phyloP scores from a whole-genome alignment of 2,888 invertebrate genomes.

The Geophilus truncorum region DNA sequence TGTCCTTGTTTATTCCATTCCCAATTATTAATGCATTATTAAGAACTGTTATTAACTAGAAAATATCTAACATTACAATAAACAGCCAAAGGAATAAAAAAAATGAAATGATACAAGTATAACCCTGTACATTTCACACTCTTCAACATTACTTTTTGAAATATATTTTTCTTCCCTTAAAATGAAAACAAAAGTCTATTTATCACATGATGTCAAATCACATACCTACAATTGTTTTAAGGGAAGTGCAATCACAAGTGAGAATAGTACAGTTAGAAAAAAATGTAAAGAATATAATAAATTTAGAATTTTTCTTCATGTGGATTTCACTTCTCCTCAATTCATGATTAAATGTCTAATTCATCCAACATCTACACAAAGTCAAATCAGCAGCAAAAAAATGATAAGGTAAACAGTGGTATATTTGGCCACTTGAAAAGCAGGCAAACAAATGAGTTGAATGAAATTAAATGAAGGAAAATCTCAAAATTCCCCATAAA shows the following conservation, averaged over 20 bases:
- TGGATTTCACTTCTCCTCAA: not conserved
- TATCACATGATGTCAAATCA: not conserved
- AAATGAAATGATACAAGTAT: constrained; percentile 20
- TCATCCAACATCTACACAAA: not conserved
- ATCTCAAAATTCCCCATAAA: no score
- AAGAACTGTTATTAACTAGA: constrained; percentile 20
- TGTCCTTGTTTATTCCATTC: constrained; percentile 8
- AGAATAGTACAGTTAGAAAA: not conserved
- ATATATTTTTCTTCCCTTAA: constrained; percentile 1
- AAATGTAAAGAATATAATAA: not conserved
- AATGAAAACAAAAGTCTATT: not conserved
- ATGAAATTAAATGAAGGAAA: no score
- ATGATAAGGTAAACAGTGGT: no score
- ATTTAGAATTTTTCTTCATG: not conserved
- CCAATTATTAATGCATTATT: constrained; percentile 16
- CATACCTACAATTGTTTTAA: not conserved
- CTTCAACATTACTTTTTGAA: not conserved
- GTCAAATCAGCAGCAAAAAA: not conserved
- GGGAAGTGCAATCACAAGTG: constrained; percentile 13
- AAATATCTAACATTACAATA: constrained; percentile 16
- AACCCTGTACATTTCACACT: constrained; percentile 8
- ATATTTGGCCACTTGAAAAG: no score
- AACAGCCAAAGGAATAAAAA: not conserved
- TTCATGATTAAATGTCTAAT: not conserved
- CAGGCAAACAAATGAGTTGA: no score